Evolutionary conservation across 1,140 invertebrate genomes (phyloP).

Genomic region (Drosophila navojoa): DNA sequence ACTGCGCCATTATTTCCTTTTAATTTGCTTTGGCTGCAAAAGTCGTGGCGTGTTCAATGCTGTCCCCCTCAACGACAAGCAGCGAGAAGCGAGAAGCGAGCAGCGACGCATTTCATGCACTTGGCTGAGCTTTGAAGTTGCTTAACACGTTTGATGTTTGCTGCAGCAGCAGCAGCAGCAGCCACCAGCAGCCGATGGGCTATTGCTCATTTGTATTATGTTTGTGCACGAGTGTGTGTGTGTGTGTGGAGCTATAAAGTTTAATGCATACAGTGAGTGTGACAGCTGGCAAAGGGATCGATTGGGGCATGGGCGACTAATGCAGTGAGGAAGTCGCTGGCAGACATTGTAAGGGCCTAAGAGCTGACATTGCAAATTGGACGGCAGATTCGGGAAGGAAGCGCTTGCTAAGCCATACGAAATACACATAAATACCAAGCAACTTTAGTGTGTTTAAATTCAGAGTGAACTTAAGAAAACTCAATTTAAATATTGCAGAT

Average conservation of each 20-base stretch:
- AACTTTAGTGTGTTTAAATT: not conserved
- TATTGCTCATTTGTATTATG: conserved; percentile 27
- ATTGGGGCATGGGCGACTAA: conserved; percentile 19
- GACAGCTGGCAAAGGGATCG: conserved; percentile 39
- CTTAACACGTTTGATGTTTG: conserved; percentile 78
- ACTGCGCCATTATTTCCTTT: conserved; percentile 76
- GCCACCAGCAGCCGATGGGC: conserved; percentile 17
- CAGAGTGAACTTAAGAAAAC: not conserved
- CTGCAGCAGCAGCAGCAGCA: conserved; percentile 19
- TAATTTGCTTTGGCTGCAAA: conserved; percentile 79
- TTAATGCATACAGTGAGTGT: conserved; percentile 62
- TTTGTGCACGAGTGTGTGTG: conserved; percentile 1
- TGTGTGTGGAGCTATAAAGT: conserved; percentile 46
- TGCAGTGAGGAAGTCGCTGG: conserved; percentile 1
- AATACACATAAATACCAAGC: too few species aligned
- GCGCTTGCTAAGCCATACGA: too few species aligned
- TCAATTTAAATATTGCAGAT: not conserved
- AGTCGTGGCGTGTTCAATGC: conserved; percentile 72
- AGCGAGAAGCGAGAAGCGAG: conserved; percentile 32
- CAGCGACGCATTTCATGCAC: conserved; percentile 69
- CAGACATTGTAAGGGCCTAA: conserved; percentile 1
- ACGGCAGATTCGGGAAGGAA: not conserved
- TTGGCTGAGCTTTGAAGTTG: conserved; percentile 77
- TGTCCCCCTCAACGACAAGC: conserved; percentile 14
- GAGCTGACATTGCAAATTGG: conserved; percentile 10